Conservation (phyloP, 2,113 vertebrate genomes). For the Crotalus tigris region DNA sequence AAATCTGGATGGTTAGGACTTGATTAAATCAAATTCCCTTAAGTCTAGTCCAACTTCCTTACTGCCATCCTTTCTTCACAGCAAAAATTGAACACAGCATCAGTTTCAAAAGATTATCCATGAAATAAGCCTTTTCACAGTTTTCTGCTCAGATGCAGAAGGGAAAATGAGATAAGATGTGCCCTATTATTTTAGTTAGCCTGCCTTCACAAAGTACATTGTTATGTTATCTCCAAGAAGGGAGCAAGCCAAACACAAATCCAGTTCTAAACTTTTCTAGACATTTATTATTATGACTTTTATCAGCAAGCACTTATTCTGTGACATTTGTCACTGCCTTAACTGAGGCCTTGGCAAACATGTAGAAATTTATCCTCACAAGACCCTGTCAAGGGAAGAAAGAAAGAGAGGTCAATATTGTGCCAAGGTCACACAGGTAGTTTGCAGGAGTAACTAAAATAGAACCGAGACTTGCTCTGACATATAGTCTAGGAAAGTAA, state of each 20-base stretch:
- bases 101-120: background rate
- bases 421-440: slow-evolving; percentile 51
- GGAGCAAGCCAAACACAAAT: background rate
- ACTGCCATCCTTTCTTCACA: background rate
- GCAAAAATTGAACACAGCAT: background rate
- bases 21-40: background rate
- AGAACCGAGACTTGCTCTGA: slow-evolving; percentile 44
- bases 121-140: slow-evolving; percentile 34
- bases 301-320: slow-evolving; percentile 55
- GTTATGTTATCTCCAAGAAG: slow-evolving; percentile 1
- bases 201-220: slow-evolving; percentile 11
- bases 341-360: slow-evolving; percentile 47
- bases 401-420: slow-evolving; percentile 28
- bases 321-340: slow-evolving; percentile 29
- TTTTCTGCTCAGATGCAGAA: slow-evolving; percentile 16
- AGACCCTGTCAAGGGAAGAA: slow-evolving; percentile 36
- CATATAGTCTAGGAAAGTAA: slow-evolving; percentile 46
- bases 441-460: slow-evolving; percentile 37
- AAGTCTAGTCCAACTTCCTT: background rate
- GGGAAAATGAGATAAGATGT: background rate
- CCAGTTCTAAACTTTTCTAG: slow-evolving; percentile 35
- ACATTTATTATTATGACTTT: slow-evolving; percentile 48
- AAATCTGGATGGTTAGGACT: background rate
- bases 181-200: slow-evolving; percentile 3
- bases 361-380: slow-evolving; percentile 30